Conservation (phyloP, 2,797 vertebrate species). For the Diglossa cyanea region DNA sequence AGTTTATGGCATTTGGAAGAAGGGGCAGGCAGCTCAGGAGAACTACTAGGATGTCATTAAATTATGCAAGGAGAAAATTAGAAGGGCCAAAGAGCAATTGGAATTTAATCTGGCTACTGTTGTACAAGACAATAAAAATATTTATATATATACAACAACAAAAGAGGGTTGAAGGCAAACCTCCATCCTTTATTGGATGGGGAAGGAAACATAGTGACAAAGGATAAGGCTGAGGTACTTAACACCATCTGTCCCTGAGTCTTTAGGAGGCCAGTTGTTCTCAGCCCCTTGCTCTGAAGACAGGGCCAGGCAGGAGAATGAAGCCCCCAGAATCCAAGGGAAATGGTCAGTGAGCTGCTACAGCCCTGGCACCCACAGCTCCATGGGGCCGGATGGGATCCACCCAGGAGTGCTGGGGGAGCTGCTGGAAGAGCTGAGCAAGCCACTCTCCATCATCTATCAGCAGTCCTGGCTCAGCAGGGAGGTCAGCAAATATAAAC, state of each 20-base stretch:
- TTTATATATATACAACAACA: neutral
- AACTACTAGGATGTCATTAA: neutral
- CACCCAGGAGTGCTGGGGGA: neutral
- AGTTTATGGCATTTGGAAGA: neutral
- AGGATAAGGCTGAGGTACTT: neutral
- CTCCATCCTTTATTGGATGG: neutral
- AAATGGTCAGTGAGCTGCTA: neutral
- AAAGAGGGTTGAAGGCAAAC: accelerated
- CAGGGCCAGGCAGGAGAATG: neutral
- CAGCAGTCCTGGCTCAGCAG: neutral
- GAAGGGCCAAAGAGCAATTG: neutral
- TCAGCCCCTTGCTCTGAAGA: neutral
- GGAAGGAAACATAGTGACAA: neutral
- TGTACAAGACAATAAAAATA: neutral
- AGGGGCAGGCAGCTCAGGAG: neutral
- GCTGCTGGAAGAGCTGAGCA: neutral
- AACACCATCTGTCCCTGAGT: neutral
- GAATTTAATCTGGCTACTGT: neutral
- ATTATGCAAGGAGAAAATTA: neutral
- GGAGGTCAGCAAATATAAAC: neutral
- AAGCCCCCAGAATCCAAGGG: neutral
- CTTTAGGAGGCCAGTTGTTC: neutral
- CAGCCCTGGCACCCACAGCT: neutral
- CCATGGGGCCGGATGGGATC: neutral
- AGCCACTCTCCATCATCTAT: neutral